phyloP scores from a whole-genome alignment of 2,888 invertebrate genomes.

The Ormyrus nitidulus region DNA sequence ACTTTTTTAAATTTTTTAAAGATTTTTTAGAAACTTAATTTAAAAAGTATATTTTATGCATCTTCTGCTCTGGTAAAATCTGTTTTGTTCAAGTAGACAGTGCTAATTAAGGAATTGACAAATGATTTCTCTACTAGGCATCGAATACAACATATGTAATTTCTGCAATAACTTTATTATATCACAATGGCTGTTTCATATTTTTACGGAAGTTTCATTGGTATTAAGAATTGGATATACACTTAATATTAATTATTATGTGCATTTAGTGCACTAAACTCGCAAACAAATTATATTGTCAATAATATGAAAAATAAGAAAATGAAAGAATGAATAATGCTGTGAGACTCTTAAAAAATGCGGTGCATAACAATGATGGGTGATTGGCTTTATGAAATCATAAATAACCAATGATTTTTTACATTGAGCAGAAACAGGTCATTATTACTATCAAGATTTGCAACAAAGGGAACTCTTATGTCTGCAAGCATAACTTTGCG shows the following conservation, averaged over 20 bases:
- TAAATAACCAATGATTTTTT: slow-evolving; percentile 35
- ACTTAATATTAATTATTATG: slow-evolving; percentile 49
- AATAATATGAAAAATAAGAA: slow-evolving; percentile 31
- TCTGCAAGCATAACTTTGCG: slow-evolving; percentile 31
- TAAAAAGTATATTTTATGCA: not conserved
- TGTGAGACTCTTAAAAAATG: slow-evolving; percentile 34
- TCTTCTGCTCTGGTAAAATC: slow-evolving; percentile 11
- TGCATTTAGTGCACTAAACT: slow-evolving; percentile 43
- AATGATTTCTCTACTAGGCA: slow-evolving; percentile 31
- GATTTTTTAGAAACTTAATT: slow-evolving; percentile 25
- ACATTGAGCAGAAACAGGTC: slow-evolving; percentile 18
- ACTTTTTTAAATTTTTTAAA: slow-evolving; percentile 20
- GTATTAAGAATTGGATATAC: slow-evolving; percentile 34
- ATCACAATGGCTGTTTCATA: no score
- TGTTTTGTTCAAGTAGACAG: slow-evolving; percentile 10
- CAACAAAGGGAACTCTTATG: slow-evolving; percentile 8
- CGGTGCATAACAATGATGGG: slow-evolving; percentile 26
- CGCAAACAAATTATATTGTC: slow-evolving; percentile 45
- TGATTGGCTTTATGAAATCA: slow-evolving; percentile 21
- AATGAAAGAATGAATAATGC: slow-evolving; percentile 25
- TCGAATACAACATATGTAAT: slow-evolving; percentile 40
- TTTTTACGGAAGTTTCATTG: slow-evolving; percentile 6
- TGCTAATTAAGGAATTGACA: slow-evolving; percentile 42
- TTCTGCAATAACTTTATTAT: slow-evolving; percentile 45
- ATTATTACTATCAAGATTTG: slow-evolving; percentile 26